A percentile compares a stretch with the other conserved stretches of the same genome.
Evolutionary conservation across 2,888 invertebrate genomes (phyloP).

Genomic region (Hemithea aestivaria): DNA sequence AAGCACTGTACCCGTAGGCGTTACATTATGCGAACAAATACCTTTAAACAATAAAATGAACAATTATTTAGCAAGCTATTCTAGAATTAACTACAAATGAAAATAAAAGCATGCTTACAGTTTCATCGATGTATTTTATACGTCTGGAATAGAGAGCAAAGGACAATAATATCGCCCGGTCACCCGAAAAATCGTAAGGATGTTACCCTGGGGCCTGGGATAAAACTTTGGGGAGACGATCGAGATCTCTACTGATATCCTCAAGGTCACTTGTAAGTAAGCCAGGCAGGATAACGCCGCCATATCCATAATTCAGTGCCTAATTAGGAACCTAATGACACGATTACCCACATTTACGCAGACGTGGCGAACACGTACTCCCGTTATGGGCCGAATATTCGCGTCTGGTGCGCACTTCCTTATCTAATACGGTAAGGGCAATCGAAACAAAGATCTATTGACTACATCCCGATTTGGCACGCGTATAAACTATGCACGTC

Average conservation of each 20-base stretch:
- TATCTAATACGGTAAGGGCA: conserved; percentile 38
- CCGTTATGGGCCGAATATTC: conserved; percentile 21
- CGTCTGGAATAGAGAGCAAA: no score
- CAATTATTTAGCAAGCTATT: no score
- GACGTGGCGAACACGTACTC: conserved; percentile 16
- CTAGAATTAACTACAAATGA: no score
- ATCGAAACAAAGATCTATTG: conserved; percentile 52
- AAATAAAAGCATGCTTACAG: no score
- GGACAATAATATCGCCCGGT: no score
- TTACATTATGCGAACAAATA: no score
- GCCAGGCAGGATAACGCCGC: conserved; percentile 12
- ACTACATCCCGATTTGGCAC: conserved; percentile 38
- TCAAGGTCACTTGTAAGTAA: conserved; percentile 10
- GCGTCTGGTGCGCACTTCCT: conserved; percentile 37
- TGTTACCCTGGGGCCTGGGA: no score
- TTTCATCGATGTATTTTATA: no score
- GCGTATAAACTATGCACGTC: conserved; percentile 16
- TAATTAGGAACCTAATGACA: conserved; percentile 28
- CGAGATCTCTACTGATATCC: conserved; percentile 14
- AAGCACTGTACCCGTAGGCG: no score
- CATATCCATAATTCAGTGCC: conserved; percentile 13
- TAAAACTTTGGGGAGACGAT: no score
- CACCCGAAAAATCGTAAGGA: no score
- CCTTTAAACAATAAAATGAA: no score
- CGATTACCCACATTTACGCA: conserved; percentile 29